These are phyloP conservation scores for Salvelinus fontinalis DNA, from an alignment of 2,113 vertebrate species.

Conservation along the genomic window DNA sequence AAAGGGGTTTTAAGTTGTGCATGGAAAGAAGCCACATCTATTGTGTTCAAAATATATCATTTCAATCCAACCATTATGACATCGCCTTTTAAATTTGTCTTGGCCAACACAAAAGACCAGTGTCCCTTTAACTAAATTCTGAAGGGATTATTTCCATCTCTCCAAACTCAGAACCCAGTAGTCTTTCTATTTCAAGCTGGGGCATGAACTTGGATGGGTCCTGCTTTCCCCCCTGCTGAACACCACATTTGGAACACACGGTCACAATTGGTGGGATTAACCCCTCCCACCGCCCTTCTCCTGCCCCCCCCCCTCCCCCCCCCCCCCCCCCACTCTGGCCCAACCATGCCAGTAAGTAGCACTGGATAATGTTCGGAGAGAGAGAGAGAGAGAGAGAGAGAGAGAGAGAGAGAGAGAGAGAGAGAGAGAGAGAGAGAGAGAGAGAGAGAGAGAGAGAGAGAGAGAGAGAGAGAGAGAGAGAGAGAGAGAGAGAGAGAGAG, in stretches of 20 bases:
- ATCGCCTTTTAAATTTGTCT: constrained; percentile 77
- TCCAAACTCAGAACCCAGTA: constrained; percentile 79
- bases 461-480: constrained; percentile 77
- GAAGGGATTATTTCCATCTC: constrained; percentile 86
- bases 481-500: constrained; percentile 88
- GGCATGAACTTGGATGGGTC: constrained; percentile 83
- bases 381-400: constrained; percentile 86
- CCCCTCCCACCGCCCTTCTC: constrained; percentile 65
- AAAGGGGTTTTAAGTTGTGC: constrained; percentile 75
- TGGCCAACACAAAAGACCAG: constrained; percentile 75
- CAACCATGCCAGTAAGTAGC: constrained; percentile 84
- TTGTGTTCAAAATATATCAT: constrained; percentile 76
- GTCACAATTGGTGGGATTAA: constrained; percentile 94
- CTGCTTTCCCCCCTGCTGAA: constrained; percentile 82
- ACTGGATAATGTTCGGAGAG: constrained; percentile 97
- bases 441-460: constrained; percentile 86
- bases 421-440: constrained; percentile 92
- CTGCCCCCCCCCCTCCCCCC: constrained; percentile 33
- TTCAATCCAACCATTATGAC: constrained; percentile 79
- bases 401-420: constrained; percentile 83
- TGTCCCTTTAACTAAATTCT: constrained; percentile 85
- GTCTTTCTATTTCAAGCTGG: constrained; percentile 80
- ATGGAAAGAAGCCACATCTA: constrained; percentile 75
- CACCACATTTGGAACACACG: constrained; percentile 90
- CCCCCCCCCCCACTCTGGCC: constrained; percentile 74